phyloP scores from a whole-genome alignment of 2,113 vertebrate species.

The Andinoacara biseriatus region DNA sequence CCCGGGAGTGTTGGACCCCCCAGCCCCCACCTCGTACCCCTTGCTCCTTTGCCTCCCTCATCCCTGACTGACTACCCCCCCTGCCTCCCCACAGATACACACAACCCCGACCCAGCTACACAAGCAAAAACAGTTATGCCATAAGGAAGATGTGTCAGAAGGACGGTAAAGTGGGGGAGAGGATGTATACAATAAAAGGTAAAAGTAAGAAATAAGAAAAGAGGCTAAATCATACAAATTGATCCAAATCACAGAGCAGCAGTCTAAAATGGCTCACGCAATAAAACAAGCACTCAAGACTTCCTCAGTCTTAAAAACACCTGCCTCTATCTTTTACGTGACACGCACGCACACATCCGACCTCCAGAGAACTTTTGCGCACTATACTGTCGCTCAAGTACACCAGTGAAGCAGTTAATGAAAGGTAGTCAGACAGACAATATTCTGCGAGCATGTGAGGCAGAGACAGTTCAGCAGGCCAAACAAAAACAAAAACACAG shows the following conservation, averaged over 20 bases:
- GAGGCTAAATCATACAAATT: slow-evolving; percentile 55
- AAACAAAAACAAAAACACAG: slow-evolving; percentile 27
- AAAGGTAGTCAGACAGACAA: slow-evolving; percentile 44
- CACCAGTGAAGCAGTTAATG: slow-evolving; percentile 47
- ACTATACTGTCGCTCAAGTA: slow-evolving; percentile 28
- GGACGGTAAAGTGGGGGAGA: not conserved
- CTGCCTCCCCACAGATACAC: slow-evolving; percentile 78
- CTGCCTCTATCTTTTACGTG: slow-evolving; percentile 21
- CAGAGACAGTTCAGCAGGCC: not conserved
- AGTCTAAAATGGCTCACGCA: slow-evolving; percentile 39
- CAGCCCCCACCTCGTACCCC: slow-evolving; percentile 81
- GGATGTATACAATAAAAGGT: slow-evolving; percentile 44
- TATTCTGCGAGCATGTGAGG: not conserved
- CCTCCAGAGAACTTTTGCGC: slow-evolving; percentile 46
- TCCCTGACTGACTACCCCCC: slow-evolving; percentile 82
- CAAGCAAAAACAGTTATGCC: slow-evolving; percentile 69
- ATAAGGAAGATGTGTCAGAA: slow-evolving; percentile 7
- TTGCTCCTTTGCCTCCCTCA: slow-evolving; percentile 78
- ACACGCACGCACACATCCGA: slow-evolving; percentile 20
- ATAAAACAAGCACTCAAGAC: slow-evolving; percentile 63
- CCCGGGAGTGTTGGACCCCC: slow-evolving; percentile 89
- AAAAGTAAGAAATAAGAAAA: slow-evolving; percentile 32
- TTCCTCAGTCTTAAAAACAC: slow-evolving; percentile 52
- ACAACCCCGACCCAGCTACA: not conserved
- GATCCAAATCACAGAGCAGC: slow-evolving; percentile 60